These are phyloP conservation scores for Mesodorylaimus sp. DNA, from an alignment of 2,888 invertebrate species.

Conservation along the genomic window DNA sequence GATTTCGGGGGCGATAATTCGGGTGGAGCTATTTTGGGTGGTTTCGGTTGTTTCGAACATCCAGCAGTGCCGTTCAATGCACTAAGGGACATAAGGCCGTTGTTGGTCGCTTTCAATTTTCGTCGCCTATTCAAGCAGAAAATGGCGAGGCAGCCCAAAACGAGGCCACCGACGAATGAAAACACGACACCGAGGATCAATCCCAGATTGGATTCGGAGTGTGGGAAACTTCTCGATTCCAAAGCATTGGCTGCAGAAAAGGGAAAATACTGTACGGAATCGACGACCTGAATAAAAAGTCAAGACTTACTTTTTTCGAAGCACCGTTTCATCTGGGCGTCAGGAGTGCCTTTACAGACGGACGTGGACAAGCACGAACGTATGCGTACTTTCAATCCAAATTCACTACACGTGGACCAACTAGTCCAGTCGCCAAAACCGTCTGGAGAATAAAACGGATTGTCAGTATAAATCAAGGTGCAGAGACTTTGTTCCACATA, in stretches of 20 bases:
- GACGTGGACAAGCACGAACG: constrained; percentile 8
- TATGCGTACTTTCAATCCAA: constrained; percentile 8
- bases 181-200: too few relatives aligned
- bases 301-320: not conserved
- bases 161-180: too few relatives aligned
- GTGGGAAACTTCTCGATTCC: too few relatives aligned
- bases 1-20: constrained; percentile 1
- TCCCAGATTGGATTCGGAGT: too few relatives aligned
- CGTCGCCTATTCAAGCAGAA: too few relatives aligned
- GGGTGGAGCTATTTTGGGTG: too few relatives aligned
- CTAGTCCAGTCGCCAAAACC: constrained; percentile 9
- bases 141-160: too few relatives aligned
- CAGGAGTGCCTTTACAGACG: constrained; percentile 7
- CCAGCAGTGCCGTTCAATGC: not conserved
- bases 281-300: too few relatives aligned
- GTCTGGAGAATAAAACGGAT: constrained; percentile 7
- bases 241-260: too few relatives aligned
- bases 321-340: constrained; percentile 11
- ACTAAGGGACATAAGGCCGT: not conserved
- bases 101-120: not conserved
- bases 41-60: not conserved
- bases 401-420: constrained; percentile 9
- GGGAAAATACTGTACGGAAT: too few relatives aligned
- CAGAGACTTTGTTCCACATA: not conserved
- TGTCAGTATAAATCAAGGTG: not conserved